Base-by-base conservation (phyloP, 2,797 vertebrate species). In the Serranus cabrilla region DNA sequence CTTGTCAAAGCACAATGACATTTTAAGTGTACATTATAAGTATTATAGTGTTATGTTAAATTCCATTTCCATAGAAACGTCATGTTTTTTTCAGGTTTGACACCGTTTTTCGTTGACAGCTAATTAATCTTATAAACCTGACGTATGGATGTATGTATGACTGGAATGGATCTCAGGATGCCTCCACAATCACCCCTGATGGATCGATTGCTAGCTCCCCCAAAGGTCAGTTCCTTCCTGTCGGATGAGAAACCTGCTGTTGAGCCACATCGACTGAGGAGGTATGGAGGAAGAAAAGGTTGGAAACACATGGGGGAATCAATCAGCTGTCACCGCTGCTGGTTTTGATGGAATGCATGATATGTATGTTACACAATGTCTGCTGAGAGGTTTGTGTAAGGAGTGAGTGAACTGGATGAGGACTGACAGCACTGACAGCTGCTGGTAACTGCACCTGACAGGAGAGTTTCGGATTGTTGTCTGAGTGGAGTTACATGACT, bases 171-270 rank as follows among this genome's bases (percentile, higher is more conserved):
- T 67, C 71, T 64, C 76, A 62, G 68, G 76, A 82, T 65, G 77
- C 58, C 23, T 63, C 65, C 45, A n/a, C 70, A 23, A 37, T 71
- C 62, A 25, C 10, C 66, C 46, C 27, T 23, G 43, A 84, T 20
- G 25, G 78, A 91, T 87, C 39, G 64, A 88, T 83, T 12, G 13
- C 13, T 20, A 23, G 52, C 69, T 61, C 25, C 7, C 12, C 7
- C 1, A 91, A 92, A 92, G 85, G 89, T 89, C 87, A 90, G 45
- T 18, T 72, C 82, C 86, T 83, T 86, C 84, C 89, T 83, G 71
- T 76, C 50, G 54, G 73, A 84, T 82, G 65, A 87, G 85, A 76
- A 79, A 66, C 86, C 87, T 77, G 82, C 87, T 81, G 89, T 39
- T 88, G 66, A 69, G 67, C 25, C 12, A 18, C 64, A 43, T 16